Percentiles rank a stretch among this genome's conserved stretches.
phyloP scores from a whole-genome alignment of 2,888 invertebrate species.

The Chaetoderma sp. region DNA sequence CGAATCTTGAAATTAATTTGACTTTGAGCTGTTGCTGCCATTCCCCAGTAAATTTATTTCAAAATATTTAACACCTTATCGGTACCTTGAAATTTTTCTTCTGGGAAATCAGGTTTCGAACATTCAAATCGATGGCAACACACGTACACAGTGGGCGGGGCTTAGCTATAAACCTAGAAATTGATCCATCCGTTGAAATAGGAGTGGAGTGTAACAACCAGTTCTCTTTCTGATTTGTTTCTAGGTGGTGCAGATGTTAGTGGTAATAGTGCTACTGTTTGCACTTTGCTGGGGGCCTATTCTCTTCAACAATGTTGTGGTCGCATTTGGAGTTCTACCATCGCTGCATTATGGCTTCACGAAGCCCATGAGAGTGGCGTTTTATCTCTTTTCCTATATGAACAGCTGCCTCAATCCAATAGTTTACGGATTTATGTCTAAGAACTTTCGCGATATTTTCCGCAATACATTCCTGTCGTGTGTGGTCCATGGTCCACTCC shows the following conservation, averaged over 20 bases:
- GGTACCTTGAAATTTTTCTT: too few relatives aligned
- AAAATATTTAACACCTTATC: too few relatives aligned
- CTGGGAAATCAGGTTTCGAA: too few relatives aligned
- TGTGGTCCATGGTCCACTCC: too few relatives aligned
- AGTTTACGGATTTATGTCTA: constrained; percentile 82
- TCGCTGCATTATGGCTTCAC: constrained; percentile 71
- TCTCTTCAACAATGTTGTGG: constrained; percentile 77
- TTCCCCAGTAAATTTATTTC: too few relatives aligned
- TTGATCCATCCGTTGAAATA: too few relatives aligned
- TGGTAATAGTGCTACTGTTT: constrained; percentile 79
- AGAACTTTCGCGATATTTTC: constrained; percentile 75
- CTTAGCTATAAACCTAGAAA: too few relatives aligned
- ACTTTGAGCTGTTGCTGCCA: too few relatives aligned
- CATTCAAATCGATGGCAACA: too few relatives aligned
- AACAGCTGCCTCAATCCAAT: constrained; percentile 82
- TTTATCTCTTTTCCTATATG: constrained; percentile 78
- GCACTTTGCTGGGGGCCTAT: constrained; percentile 80
- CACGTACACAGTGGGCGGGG: too few relatives aligned
- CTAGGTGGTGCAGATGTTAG: constrained; percentile 81
- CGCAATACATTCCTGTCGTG: constrained; percentile 52
- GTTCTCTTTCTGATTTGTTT: constrained; percentile 38
- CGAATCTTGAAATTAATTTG: too few relatives aligned
- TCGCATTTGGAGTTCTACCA: constrained; percentile 74
- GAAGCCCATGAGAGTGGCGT: constrained; percentile 76
- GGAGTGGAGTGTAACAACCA: too few relatives aligned